These are phyloP conservation scores for Blomia tropicalis DNA, from an alignment of 2,888 invertebrate species.

Conservation along the genomic window DNA sequence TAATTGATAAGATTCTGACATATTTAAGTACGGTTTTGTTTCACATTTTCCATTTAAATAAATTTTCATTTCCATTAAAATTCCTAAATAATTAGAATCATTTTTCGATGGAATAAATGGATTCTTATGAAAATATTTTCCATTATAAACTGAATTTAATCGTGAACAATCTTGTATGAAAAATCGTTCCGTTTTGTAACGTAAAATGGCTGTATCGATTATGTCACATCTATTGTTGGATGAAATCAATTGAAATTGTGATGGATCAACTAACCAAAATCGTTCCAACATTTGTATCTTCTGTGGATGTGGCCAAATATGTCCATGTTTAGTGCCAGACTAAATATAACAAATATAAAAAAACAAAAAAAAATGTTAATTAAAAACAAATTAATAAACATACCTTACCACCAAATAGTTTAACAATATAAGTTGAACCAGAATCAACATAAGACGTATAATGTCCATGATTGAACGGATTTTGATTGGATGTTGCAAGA, in stretches of 20 bases:
- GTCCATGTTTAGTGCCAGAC: neutral
- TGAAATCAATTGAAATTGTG: neutral
- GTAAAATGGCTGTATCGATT: slow-evolving; percentile 16
- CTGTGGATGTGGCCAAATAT: slow-evolving; percentile 6
- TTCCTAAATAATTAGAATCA: slow-evolving; percentile 9
- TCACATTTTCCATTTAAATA: slow-evolving; percentile 46
- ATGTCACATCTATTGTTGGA: slow-evolving; percentile 20
- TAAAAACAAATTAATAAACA: neutral
- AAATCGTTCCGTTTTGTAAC: slow-evolving; percentile 2
- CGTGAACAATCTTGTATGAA: slow-evolving; percentile 18
- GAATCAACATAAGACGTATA: too few relatives aligned
- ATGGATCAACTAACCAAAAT: neutral
- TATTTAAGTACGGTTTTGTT: slow-evolving; percentile 47
- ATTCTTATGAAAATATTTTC: neutral
- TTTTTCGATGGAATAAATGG: neutral
- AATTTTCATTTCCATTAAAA: slow-evolving; percentile 24
- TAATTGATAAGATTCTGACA: slow-evolving; percentile 57
- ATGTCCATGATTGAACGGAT: too few relatives aligned
- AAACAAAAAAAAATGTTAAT: neutral
- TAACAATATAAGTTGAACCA: too few relatives aligned
- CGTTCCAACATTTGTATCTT: neutral
- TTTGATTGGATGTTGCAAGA: too few relatives aligned
- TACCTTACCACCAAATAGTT: too few relatives aligned
- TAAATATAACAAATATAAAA: neutral
- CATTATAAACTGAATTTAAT: neutral